Evolutionary conservation across 1,140 invertebrate species (phyloP).

Genomic region (Chrysopa pallens): DNA sequence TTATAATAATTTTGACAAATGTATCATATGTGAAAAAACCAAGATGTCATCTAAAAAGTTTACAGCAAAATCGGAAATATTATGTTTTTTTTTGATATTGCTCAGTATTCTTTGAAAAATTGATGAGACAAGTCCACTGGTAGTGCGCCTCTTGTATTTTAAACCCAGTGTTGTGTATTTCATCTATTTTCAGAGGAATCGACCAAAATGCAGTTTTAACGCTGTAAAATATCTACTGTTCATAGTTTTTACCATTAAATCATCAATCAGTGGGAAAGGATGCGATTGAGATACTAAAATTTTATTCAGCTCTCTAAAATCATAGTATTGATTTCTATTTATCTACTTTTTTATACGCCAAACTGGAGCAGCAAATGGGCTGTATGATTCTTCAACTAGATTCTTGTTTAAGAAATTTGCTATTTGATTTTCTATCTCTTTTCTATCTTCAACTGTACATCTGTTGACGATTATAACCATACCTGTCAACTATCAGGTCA

Average conservation of each 20-base stretch:
- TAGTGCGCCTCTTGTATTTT: slow-evolving; percentile 16
- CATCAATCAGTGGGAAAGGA: slow-evolving; percentile 17
- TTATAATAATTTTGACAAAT: too few relatives aligned
- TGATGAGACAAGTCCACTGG: slow-evolving; percentile 10
- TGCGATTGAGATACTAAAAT: slow-evolving; percentile 16
- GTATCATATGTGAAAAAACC: neutral
- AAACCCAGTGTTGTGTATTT: slow-evolving; percentile 18
- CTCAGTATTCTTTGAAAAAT: neutral
- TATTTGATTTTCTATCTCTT: slow-evolving; percentile 16
- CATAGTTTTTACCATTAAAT: slow-evolving; percentile 13
- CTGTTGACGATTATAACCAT: slow-evolving; percentile 14
- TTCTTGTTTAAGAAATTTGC: slow-evolving; percentile 13
- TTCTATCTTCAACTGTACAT: slow-evolving; percentile 15
- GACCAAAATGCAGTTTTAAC: slow-evolving; percentile 10
- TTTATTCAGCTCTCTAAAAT: slow-evolving; percentile 18
- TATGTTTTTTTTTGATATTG: neutral
- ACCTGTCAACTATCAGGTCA: slow-evolving; percentile 11
- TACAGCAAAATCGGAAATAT: neutral
- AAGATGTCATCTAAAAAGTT: neutral
- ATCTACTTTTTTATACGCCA: slow-evolving; percentile 17
- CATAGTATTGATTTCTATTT: too few relatives aligned
- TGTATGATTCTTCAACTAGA: slow-evolving; percentile 17
- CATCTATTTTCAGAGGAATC: slow-evolving; percentile 13
- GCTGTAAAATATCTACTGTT: too few relatives aligned
- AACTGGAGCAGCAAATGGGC: slow-evolving; percentile 18